Conservation (phyloP, 2,113 vertebrate species). For the Candoia aspera region DNA sequence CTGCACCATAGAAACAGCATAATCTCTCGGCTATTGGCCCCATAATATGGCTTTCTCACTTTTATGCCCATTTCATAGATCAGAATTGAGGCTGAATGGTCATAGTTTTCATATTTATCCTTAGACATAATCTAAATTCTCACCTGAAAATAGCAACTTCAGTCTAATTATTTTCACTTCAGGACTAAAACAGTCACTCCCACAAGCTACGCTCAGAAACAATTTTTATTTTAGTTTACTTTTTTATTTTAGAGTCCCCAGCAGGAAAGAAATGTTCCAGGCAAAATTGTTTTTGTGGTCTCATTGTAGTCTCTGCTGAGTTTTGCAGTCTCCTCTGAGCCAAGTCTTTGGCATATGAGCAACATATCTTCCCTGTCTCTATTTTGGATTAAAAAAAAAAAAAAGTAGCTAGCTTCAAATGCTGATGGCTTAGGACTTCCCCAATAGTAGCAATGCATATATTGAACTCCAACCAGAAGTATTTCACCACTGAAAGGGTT, state of each 20-base stretch:
- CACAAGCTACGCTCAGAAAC: conserved; percentile 29
- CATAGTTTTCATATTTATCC: not conserved
- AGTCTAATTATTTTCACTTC: conserved; percentile 3
- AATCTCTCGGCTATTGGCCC: not conserved
- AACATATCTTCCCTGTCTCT: not conserved
- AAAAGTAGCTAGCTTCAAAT: not conserved
- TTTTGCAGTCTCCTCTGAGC: conserved; percentile 33
- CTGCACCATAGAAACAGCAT: not conserved
- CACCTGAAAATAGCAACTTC: not conserved
- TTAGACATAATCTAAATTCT: not conserved
- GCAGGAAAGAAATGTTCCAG: conserved; percentile 31
- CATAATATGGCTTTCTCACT: not conserved
- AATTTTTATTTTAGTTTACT: not conserved
- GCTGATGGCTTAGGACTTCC: not conserved
- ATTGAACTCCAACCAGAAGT: not conserved
- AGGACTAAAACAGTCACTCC: not conserved
- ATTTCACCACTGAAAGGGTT: not conserved
- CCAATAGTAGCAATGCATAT: not conserved
- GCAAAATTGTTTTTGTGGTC: conserved; percentile 44
- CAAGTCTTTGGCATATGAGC: conserved; percentile 45
- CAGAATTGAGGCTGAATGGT: not conserved
- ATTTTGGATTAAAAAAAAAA: not conserved
- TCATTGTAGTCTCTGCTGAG: conserved; percentile 46
- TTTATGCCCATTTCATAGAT: not conserved
- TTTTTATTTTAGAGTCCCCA: not conserved